Conservation (phyloP, 2,888 invertebrate species). For the Imbricaverruca yamaguchii region DNA sequence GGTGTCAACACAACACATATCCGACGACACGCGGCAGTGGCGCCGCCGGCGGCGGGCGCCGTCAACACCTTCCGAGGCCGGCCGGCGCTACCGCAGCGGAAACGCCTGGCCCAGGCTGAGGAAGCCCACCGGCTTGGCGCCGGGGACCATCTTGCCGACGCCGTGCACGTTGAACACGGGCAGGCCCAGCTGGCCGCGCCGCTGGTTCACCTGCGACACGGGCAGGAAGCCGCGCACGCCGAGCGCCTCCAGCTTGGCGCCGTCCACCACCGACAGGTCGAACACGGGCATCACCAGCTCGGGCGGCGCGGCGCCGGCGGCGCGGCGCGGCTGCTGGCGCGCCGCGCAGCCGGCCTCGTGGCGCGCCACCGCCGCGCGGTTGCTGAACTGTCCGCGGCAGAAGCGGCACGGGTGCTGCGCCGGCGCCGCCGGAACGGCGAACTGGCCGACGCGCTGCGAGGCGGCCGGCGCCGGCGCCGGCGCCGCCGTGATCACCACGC, state of each 20-base stretch:
- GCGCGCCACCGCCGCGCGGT: slow-evolving; percentile 46
- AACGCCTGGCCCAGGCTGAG: neutral
- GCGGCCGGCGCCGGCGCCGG: slow-evolving; percentile 25
- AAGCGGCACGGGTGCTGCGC: slow-evolving; percentile 43
- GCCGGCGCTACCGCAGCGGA: neutral
- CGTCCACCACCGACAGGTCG: slow-evolving; percentile 31
- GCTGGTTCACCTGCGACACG: slow-evolving; percentile 31
- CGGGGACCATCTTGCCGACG: slow-evolving; percentile 26
- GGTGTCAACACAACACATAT: no score
- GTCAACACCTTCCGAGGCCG: no score
- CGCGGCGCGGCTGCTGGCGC: neutral
- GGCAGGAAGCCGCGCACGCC: slow-evolving; percentile 33
- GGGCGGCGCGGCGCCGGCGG: slow-evolving; percentile 18
- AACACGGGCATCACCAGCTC: slow-evolving; percentile 33
- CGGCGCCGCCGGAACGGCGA: slow-evolving; percentile 31
- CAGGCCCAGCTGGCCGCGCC: slow-evolving; percentile 32
- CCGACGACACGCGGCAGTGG: no score
- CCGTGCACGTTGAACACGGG: slow-evolving; percentile 31
- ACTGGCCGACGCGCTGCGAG: slow-evolving; percentile 25
- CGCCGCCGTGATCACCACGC: slow-evolving; percentile 29
- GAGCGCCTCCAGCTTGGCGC: slow-evolving; percentile 32
- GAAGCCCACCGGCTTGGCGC: neutral
- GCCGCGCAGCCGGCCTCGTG: slow-evolving; percentile 39
- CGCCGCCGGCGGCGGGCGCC: no score
- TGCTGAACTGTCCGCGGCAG: slow-evolving; percentile 46